Evolutionary conservation across 2,797 vertebrate genomes (phyloP).

Genomic region (Oreochromis mossambicus): DNA sequence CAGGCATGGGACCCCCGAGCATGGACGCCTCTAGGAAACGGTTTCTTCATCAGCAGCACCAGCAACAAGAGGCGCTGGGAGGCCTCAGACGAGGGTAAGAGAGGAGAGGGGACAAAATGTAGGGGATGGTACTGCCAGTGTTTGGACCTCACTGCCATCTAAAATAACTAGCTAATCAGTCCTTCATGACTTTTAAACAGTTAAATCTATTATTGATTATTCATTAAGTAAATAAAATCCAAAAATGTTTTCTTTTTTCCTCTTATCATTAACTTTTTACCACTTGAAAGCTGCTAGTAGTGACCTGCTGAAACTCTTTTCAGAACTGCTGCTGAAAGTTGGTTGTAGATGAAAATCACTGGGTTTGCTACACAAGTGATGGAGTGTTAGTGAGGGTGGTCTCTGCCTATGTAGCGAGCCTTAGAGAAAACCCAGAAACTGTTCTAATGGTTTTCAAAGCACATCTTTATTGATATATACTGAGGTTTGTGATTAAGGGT

Average conservation of each 20-base stretch:
- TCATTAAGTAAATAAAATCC: neutral
- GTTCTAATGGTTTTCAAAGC: neutral
- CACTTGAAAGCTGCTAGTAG: neutral
- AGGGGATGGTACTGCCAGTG: neutral
- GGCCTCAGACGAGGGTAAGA: constrained; percentile 87
- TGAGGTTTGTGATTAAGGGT: neutral
- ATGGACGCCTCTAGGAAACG: constrained; percentile 92
- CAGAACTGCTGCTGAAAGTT: neutral
- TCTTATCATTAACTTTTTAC: neutral
- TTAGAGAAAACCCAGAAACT: neutral
- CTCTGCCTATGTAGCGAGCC: neutral
- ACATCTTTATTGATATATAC: neutral
- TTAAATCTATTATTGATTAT: neutral
- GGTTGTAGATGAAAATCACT: neutral
- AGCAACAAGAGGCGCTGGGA: constrained; percentile 81
- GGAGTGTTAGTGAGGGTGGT: neutral
- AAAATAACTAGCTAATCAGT: neutral
- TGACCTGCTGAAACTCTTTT: neutral
- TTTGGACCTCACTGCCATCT: neutral
- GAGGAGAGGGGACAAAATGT: neutral
- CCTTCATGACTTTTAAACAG: neutral
- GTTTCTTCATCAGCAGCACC: constrained; percentile 83
- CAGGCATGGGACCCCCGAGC: constrained; percentile 85
- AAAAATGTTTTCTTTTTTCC: neutral
- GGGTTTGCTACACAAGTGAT: neutral